Evolutionary conservation across 2,113 vertebrate species (phyloP), one percentile per base, ranked within the genome.

Genomic region (Otolemur garnettii): DNA sequence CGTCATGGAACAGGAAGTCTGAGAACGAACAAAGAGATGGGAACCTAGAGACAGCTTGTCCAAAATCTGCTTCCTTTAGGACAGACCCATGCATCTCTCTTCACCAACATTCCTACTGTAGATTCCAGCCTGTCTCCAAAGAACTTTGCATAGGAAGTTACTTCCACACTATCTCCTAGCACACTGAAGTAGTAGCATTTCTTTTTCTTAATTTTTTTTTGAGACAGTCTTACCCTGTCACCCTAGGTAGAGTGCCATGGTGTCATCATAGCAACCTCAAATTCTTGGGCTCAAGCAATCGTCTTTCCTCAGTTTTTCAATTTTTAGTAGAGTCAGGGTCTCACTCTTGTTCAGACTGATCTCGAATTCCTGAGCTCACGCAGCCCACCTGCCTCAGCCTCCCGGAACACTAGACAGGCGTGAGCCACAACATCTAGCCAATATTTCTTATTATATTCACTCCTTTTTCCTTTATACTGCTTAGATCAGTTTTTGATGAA

Each of bases 81-180:
- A 0, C 24, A 30, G 2, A 24, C 59, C 50, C 0, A 0, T 7
- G 15, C 0, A 0, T 14, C 77, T 87, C 62, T 87, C 75, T 53
- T 30, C 7, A 14, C 13, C 30, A 13, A 0, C 2, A 6, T 79
- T 28, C 55, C 55, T 26, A 0, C 42, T 17, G 4, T 26, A 12
- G 75, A 26, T 24, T 33, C 72, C 24, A 71, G 38, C 42, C 64
- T 2, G 28, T 35, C 68, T 14, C 80, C 69, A n/a, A 12, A 59
- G 11, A 33, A 21, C 55, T 11, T 75, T 66, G 22, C n/a, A 22
- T 78, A 53, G 30, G 33, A 79, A 18, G 33, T 55, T 33, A 2
- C 21, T 85, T 64, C 66, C 62, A 4, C 26, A 33, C 18, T 24
- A 0, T 38, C 77, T 95, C 30, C 42, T 64, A 26, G 22, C 55